Base-by-base conservation (phyloP, 2,888 invertebrate genomes). In the Notodonta dromedarius region DNA sequence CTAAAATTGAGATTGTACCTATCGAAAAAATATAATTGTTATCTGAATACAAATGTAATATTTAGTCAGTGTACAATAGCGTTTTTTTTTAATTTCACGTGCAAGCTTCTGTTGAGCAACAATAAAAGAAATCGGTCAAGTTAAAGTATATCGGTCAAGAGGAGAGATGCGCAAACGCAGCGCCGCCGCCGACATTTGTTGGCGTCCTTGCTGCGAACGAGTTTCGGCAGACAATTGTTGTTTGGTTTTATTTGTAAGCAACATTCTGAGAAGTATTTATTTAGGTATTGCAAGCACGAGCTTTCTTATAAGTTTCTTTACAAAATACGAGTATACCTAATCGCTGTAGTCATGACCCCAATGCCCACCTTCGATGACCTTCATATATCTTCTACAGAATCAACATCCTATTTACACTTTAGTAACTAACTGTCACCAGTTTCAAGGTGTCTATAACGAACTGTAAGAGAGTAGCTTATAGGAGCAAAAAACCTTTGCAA, bases 131-230 rank as follows among this genome's bases (percentile, higher is more conserved):
- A 61, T 59, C 52, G 57, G 56, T 59, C 61, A 63, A 56, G 63
- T 40, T 54, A 39, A 57, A 55, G 32, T 51, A 55, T 35, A 46
- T 61, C 48, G 56, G 57, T 63, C 56, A 57, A 59, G 57, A 64
- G 57, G 50, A 65, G 58, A 59, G 62, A 61, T 64, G 62, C 32
- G 35, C 57, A 56, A 16, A 32, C 39, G 44, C 48, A 44, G 12
- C 35, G 39, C n/a, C 44, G 55, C 40, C 44, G 51, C 14, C 35
- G 9, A 52, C n/a, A 16, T 35, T 42, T 16, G 55, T 58, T 16
- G 58, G n/a, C 59, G 61, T 56, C 63, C 66, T 69, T 65, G 66
- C 42, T 42, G 32, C 16, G 44, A 40, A 57, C 63, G 32, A 61
- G 62, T 60, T 56, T 39, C 55, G 24, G 39, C 56, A 61, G n/a